Percentiles rank a stretch among this genome's conserved stretches.
Evolutionary conservation across 2,797 vertebrate genomes (phyloP).

Genomic region (Megalops cyprinoides): DNA sequence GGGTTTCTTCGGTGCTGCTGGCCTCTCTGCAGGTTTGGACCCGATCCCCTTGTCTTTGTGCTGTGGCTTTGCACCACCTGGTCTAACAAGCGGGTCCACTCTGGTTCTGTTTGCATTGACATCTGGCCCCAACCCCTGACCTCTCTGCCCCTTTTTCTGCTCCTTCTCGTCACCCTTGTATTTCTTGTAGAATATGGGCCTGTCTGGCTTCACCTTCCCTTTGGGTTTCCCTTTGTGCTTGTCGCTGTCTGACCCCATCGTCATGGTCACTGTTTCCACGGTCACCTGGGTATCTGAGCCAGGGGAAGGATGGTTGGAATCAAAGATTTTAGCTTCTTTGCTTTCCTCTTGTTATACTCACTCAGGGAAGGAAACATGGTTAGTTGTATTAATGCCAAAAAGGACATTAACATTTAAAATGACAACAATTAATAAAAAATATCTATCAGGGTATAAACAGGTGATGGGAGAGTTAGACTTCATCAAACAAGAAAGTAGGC

Average conservation of each 20-base stretch:
- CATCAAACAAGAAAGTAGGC: background rate
- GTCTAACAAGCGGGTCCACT: constrained; percentile 19
- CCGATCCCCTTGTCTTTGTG: constrained; percentile 37
- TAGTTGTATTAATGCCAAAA: constrained; percentile 20
- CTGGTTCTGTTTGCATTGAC: background rate
- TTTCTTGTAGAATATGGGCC: constrained; percentile 13
- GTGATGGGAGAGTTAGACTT: background rate
- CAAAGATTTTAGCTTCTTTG: constrained; percentile 37
- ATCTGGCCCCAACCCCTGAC: constrained; percentile 17
- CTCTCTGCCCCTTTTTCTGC: constrained; percentile 20
- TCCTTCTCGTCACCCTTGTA: background rate
- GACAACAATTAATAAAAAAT: background rate
- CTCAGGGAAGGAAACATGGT: constrained; percentile 27
- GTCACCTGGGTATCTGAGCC: constrained; percentile 41
- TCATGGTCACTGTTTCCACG: constrained; percentile 37
- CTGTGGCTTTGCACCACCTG: constrained; percentile 40
- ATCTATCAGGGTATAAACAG: background rate
- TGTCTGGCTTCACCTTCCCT: constrained; percentile 17
- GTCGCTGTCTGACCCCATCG: constrained; percentile 34
- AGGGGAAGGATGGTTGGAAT: constrained; percentile 50
- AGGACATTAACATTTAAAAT: constrained; percentile 1
- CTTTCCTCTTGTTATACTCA: constrained; percentile 19
- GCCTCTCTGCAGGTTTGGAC: constrained; percentile 35
- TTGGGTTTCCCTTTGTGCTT: constrained; percentile 10
- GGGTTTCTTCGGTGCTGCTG: constrained; percentile 41